Conservation (phyloP, 2,888 invertebrate genomes). For the Oligia fasciuncula region DNA sequence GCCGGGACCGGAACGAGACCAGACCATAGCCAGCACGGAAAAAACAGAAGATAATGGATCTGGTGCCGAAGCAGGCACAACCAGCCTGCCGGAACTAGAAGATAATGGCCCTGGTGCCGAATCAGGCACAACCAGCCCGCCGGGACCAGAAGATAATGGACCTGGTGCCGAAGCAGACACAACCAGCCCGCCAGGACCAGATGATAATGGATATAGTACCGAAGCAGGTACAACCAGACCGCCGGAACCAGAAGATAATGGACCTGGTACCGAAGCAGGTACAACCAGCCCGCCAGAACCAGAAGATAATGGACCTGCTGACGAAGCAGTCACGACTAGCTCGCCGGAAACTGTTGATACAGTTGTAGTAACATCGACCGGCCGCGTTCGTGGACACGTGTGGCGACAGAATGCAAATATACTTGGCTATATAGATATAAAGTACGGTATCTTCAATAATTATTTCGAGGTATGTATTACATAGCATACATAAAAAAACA, state of each 20-base stretch:
- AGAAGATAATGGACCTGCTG: background rate
- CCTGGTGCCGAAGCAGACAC: background rate
- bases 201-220: background rate
- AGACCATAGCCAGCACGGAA: background rate
- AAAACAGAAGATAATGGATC: background rate
- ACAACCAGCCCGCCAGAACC: background rate
- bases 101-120: background rate
- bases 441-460: conserved; percentile 75
- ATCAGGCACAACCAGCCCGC: background rate
- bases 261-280: too few species aligned
- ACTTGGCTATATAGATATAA: conserved; percentile 78
- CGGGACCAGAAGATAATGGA: background rate
- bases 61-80: background rate
- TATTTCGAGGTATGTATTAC: conserved; percentile 73
- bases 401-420: conserved; percentile 69
- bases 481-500: background rate
- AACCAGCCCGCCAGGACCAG: background rate
- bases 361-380: conserved; percentile 71
- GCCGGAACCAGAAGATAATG: background rate
- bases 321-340: background rate
- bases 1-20: background rate
- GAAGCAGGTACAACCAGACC: background rate
- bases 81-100: background rate
- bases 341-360: background rate
- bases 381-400: conserved; percentile 71